Conservation (phyloP, 2,888 invertebrate genomes). For the Heliconius hortense region DNA sequence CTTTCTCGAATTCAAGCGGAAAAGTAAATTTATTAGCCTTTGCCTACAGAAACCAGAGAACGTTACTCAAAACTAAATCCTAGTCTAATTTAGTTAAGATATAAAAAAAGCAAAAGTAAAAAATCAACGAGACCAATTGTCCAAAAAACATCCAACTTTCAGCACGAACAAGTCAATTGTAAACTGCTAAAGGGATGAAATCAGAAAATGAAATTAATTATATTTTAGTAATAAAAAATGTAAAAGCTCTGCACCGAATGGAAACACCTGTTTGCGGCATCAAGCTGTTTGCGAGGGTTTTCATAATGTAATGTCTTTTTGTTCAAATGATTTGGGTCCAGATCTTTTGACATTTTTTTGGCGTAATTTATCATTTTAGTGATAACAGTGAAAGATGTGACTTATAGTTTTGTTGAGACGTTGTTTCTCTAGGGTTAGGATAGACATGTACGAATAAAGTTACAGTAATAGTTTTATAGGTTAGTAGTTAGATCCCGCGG, state of each 20-base stretch:
- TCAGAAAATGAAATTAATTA: constrained; percentile 16
- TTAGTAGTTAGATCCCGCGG: not conserved
- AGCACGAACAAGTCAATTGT: constrained; percentile 6
- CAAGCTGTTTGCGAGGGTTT: constrained; percentile 20
- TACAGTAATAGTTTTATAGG: not conserved
- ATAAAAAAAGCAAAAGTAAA: not conserved
- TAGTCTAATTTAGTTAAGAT: not conserved
- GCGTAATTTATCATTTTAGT: constrained; percentile 16
- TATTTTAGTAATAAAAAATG: constrained; percentile 16
- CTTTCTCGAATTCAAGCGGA: no score
- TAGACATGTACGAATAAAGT: not conserved
- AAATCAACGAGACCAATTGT: not conserved
- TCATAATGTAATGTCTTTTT: constrained; percentile 5
- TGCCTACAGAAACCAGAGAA: no score
- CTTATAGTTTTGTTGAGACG: not conserved
- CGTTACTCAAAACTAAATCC: no score
- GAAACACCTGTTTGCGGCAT: constrained; percentile 31
- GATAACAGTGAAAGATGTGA: constrained; percentile 4
- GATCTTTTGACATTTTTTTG: constrained; percentile 11
- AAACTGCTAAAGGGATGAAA: constrained; percentile 8
- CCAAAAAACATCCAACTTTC: not conserved
- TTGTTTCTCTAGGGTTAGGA: not conserved
- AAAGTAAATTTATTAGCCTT: no score
- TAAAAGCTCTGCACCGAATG: constrained; percentile 20
- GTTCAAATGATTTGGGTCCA: constrained; percentile 15